phyloP scores from a whole-genome alignment of 2,888 invertebrate genomes.

The Drepanosiphum platanoidis region DNA sequence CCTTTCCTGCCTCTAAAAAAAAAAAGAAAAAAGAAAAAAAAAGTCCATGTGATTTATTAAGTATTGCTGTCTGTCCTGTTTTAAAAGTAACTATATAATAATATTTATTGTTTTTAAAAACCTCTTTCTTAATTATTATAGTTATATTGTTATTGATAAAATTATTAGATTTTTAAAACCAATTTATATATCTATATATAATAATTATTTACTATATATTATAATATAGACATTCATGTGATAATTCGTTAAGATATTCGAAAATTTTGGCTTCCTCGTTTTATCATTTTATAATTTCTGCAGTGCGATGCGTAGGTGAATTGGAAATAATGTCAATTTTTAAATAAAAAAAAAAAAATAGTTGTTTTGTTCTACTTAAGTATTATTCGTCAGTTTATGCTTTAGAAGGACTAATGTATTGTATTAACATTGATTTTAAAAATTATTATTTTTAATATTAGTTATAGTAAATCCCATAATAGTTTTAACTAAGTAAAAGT shows the following conservation, averaged over 20 bases:
- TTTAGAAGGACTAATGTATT: conserved; percentile 57
- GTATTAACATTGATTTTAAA: conserved; percentile 50
- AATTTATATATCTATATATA: conserved; percentile 59
- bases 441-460: conserved; percentile 59
- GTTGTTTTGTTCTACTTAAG: conserved; percentile 62
- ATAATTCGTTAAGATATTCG: conserved; percentile 60
- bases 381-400: conserved; percentile 61
- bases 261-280: conserved; percentile 59
- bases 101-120: conserved; percentile 60
- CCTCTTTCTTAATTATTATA: conserved; percentile 61
- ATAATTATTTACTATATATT: conserved; percentile 60
- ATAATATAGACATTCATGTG: conserved; percentile 61
- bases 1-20: conserved; percentile 55
- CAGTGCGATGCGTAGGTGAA: conserved; percentile 57
- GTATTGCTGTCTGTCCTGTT: conserved; percentile 53
- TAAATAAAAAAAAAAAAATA: conserved; percentile 57
- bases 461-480: conserved; percentile 54
- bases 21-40: conserved; percentile 20
- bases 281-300: conserved; percentile 57
- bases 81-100: conserved; percentile 58
- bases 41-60: conserved; percentile 37
- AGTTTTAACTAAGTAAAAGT: conserved; percentile 59
- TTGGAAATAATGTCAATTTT: conserved; percentile 62
- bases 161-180: conserved; percentile 62
- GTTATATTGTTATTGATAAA: conserved; percentile 61